Base-by-base conservation (phyloP, 1,140 invertebrate species). In the Globodera rostochiensis region DNA sequence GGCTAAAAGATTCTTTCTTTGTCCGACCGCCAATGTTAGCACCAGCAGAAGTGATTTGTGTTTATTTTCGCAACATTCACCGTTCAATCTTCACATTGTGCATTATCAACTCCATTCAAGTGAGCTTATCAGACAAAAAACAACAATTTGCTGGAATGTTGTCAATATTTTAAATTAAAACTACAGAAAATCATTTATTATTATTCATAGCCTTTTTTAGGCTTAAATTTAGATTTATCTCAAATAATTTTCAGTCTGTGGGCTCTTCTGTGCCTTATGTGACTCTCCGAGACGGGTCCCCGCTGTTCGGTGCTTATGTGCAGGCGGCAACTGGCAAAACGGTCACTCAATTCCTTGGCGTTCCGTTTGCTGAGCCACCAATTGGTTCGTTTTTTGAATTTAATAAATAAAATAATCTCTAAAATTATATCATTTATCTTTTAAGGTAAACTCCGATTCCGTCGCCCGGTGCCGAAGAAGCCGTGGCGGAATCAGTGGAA, bases 341-440 rank as follows among this genome's bases (percentile, higher is more conserved):
- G 15, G 75, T 90, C 25, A 83, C 86, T 8, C 83, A 89, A 73
- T 83, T 89, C 77, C 73, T 85, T n/a, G 89, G 90, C 46, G 86
- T 90, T 77, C 89, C 89, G 8, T 90, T 90, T 82, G 89, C 90
- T 19, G 88, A 91, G 81, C 90, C 89, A 15, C 90, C 89, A 6
- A 81, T 89, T 45, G 78, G 53, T 82, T 9, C 6, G 75, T 83
- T 49, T 46, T 50, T 80, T 77, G 60, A 50, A 21, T 46, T 36
- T 80, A 21, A 53, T 83, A 57, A 81, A 8, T 81, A 6, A 71
- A 45, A 5, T 21, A 9, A 11, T 6, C 45, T 70, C 21, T 81
- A 6, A 71, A 45, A 5, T 21, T 21, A 11, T 6, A 60, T 70
- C 21, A 21, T 2, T 74, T 76, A 1, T 69, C 3, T 15, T 46